Percentiles rank a stretch among this genome's conserved stretches.
Conservation (phyloP, 1,140 invertebrate genomes). For the Bombus pascuorum region DNA sequence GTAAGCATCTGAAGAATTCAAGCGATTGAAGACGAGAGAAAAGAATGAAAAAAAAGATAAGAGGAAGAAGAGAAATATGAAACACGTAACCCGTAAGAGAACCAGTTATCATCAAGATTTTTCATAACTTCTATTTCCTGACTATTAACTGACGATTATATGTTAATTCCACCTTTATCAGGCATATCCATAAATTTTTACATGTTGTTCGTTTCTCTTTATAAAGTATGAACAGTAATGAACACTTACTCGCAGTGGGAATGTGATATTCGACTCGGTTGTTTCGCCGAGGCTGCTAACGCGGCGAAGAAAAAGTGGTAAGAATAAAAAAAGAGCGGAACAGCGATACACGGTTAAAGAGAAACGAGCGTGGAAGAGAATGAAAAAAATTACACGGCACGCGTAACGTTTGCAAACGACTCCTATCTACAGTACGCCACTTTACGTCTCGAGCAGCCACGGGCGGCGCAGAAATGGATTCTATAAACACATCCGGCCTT, state of each 20-base stretch:
- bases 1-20: too few species aligned
- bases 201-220: not conserved
- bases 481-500: constrained; percentile 47
- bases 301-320: not conserved
- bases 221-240: not conserved
- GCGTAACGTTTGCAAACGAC: constrained; percentile 45
- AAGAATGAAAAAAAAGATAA: too few species aligned
- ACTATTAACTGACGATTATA: too few species aligned
- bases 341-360: constrained; percentile 22
- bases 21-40: too few species aligned
- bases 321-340: not conserved
- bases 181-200: not conserved
- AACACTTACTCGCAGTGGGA: not conserved
- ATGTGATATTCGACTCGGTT: constrained; percentile 17
- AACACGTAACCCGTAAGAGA: too few species aligned
- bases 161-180: not conserved
- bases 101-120: not conserved
- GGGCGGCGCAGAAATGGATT: constrained; percentile 32
- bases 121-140: not conserved
- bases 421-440: constrained; percentile 33
- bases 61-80: too few species aligned
- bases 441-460: constrained; percentile 16
- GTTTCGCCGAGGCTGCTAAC: not conserved
- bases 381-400: constrained; percentile 38
- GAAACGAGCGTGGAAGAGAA: not conserved